phyloP scores from a whole-genome alignment of 1,140 invertebrate genomes.

The Eubasilissa regina region DNA sequence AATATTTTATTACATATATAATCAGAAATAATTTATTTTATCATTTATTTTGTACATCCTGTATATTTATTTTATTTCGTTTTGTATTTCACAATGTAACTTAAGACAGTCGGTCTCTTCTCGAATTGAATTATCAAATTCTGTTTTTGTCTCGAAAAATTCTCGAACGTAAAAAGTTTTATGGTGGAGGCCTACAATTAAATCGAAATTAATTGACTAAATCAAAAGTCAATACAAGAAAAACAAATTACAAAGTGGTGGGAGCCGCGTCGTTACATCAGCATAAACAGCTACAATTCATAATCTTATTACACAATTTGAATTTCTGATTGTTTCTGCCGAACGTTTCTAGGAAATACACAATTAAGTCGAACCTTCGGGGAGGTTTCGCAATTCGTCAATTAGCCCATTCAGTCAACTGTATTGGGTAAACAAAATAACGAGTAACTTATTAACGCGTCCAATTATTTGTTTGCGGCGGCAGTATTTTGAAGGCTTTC shows the following conservation, averaged over 20 bases:
- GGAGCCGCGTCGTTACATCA: not conserved
- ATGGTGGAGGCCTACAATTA: too few species aligned
- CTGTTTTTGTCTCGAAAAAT: too few species aligned
- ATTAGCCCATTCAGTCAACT: not conserved
- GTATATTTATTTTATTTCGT: too few species aligned
- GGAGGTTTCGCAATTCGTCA: not conserved
- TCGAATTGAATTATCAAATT: too few species aligned
- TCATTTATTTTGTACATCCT: too few species aligned
- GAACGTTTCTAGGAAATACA: not conserved
- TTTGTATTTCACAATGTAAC: too few species aligned
- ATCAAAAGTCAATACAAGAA: constrained; percentile 7
- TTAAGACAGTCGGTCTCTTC: too few species aligned
- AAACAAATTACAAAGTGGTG: constrained; percentile 9
- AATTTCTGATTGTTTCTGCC: constrained; percentile 52
- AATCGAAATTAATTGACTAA: constrained; percentile 15
- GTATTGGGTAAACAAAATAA: constrained; percentile 24
- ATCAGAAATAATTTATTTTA: too few species aligned
- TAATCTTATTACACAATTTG: constrained; percentile 57
- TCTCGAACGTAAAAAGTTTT: too few species aligned
- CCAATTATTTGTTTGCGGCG: not conserved
- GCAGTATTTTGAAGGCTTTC: too few species aligned
- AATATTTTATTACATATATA: too few species aligned
- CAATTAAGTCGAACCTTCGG: constrained; percentile 22
- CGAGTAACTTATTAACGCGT: not conserved
- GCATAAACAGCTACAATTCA: constrained; percentile 45